Conservation (phyloP, 2,888 invertebrate species). For the Ichneumon xanthorius region DNA sequence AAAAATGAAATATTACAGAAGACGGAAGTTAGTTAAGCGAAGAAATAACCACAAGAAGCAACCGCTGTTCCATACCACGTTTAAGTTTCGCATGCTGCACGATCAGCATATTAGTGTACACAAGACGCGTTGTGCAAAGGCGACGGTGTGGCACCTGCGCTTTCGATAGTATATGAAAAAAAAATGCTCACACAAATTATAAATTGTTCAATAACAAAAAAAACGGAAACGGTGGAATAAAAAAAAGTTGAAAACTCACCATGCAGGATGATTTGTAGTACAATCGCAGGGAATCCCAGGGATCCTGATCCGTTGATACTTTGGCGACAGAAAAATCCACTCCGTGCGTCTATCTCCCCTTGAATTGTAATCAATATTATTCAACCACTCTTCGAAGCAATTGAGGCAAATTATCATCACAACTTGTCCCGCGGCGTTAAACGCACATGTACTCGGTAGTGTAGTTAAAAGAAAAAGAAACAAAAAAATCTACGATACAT, state of each 20-base stretch:
- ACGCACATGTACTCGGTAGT: constrained; percentile 16
- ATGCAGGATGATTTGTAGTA: constrained; percentile 60
- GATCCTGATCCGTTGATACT: constrained; percentile 14
- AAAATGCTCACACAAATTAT: not conserved
- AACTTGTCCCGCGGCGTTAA: constrained; percentile 33
- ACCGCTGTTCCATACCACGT: constrained; percentile 40
- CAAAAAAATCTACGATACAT: constrained; percentile 22
- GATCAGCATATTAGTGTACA: not conserved
- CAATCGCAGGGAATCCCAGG: constrained; percentile 39
- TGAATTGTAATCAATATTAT: constrained; percentile 8
- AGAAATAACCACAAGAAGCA: constrained; percentile 62
- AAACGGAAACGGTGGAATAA: not conserved
- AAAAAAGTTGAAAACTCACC: constrained; percentile 57
- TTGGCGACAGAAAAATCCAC: constrained; percentile 60
- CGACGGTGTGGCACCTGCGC: constrained; percentile 10
- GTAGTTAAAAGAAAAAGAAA: not conserved
- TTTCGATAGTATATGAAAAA: not conserved
- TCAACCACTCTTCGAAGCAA: constrained; percentile 23
- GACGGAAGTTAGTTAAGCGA: constrained; percentile 47
- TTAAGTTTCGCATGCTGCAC: constrained; percentile 52
- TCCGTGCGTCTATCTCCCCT: constrained; percentile 21
- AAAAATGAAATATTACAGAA: constrained; percentile 15
- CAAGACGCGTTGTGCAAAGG: not conserved
- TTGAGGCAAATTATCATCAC: not conserved
- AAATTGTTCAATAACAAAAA: not conserved